A percentile compares a stretch with the other conserved stretches of the same genome.
Evolutionary conservation across 2,113 vertebrate species (phyloP).

Genomic region (Chrysemys picta): DNA sequence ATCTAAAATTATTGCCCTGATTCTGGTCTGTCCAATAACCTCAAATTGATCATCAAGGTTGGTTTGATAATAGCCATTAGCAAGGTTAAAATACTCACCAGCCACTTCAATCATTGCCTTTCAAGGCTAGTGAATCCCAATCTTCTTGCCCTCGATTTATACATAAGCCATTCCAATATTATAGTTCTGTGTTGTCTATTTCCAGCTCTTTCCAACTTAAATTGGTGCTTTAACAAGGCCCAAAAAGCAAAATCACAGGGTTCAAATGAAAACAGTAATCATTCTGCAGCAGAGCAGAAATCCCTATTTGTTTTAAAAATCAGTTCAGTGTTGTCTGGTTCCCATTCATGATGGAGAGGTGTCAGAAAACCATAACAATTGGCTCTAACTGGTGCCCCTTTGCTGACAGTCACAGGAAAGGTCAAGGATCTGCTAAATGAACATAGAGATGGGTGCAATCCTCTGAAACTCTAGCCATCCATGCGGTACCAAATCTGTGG

Average conservation of each 20-base stretch:
- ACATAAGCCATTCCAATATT: neutral
- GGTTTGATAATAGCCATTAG: neutral
- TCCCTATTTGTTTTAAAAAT: neutral
- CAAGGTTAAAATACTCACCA: fast-evolving
- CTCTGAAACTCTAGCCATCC: neutral
- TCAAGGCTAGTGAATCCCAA: neutral
- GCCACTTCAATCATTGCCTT: neutral
- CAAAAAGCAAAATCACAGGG: fast-evolving
- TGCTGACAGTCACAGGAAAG: neutral
- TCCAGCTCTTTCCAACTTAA: fast-evolving
- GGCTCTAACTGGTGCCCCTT: fast-evolving
- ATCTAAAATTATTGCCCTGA: neutral
- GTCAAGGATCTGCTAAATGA: neutral
- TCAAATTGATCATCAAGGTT: neutral
- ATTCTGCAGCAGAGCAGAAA: neutral
- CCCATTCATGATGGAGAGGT: neutral
- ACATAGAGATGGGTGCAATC: neutral
- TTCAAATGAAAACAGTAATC: neutral
- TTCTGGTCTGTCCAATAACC: fast-evolving
- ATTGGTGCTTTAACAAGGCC: neutral
- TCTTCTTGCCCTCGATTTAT: neutral
- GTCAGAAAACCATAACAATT: neutral
- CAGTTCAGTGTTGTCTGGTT: neutral
- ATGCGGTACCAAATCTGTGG: neutral
- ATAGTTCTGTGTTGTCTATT: neutral